Base-by-base conservation (phyloP, 2,113 vertebrate species). In the Parus major region DNA sequence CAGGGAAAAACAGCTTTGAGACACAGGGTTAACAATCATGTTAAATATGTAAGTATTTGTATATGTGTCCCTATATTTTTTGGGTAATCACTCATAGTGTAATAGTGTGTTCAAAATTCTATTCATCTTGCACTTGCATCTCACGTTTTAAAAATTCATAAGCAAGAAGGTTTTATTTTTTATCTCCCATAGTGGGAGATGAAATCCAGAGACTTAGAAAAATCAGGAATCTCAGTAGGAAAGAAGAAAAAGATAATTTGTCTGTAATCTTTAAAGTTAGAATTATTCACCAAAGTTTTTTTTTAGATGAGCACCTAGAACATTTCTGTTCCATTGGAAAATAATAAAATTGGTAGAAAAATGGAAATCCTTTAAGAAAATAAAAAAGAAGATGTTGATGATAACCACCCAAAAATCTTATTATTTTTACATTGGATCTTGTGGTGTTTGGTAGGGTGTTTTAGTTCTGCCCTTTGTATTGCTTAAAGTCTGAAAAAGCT, bases 121-220 rank as follows among this genome's bases (percentile, higher is more conserved):
- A 36, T 86, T 92, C 15, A 53, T 93, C 69, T 91, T 83, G 17
- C 17, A 46, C 72, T 92, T 92, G 20, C 41, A 82, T 71, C 75
- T 91, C 17, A 49, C 3, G 5, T 87, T 91, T 92, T 86, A 93
- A 93, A 86, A 95, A 92, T 84, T 84, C 64, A 87, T 84, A 79
- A 86, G 31, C 15, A 31, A 80, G 53, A 55, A 60, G 11, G 17
- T 44, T 35, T 84, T 78, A 73, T 86, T 82, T 80, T 80, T 77
- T 57, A 80, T 88, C 65, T 93, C 10, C 15, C 1, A 1, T 28
- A 49, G 57, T 39, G 69, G 19, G 10, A 89, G 52, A 19, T 84
- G 35, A 89, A 93, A 82, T 85, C 22, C 44, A 72, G 44, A 75
- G 39, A 68, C 22, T 90, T 83, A 61, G 6, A 77, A n/a, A 86